A percentile compares a stretch with the other conserved stretches of the same genome.
These are phyloP conservation scores for Catostomus latipinnis DNA, from an alignment of 2,797 vertebrate genomes.

Conservation along the genomic window DNA sequence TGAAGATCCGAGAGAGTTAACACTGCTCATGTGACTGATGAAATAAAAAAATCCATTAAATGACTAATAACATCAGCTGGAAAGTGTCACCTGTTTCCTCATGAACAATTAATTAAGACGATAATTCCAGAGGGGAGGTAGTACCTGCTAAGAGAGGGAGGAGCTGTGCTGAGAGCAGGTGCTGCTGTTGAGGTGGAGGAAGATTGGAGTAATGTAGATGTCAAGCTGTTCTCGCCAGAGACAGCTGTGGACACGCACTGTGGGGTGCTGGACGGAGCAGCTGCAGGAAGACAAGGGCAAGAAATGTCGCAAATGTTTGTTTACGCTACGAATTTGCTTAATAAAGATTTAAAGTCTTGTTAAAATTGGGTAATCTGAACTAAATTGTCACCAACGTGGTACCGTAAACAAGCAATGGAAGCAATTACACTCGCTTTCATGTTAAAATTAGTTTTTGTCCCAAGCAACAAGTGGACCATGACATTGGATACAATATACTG, in stretches of 20 bases:
- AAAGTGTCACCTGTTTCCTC: background rate
- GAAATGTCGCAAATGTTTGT: too few species aligned
- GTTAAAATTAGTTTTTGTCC: background rate
- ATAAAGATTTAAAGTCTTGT: too few species aligned
- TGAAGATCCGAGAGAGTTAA: slow-evolving; percentile 80
- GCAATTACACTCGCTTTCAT: background rate
- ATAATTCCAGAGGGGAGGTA: background rate
- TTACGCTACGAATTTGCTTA: too few species aligned
- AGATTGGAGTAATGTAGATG: slow-evolving; percentile 74
- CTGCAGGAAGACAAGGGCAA: slow-evolving; percentile 71
- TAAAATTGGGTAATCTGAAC: too few species aligned
- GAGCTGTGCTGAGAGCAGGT: slow-evolving; percentile 80
- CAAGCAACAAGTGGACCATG: background rate
- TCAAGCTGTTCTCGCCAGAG: slow-evolving; percentile 78
- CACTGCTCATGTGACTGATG: slow-evolving; percentile 81
- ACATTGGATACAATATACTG: background rate
- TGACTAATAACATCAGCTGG: background rate
- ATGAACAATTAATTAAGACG: background rate
- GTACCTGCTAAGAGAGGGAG: slow-evolving; percentile 90
- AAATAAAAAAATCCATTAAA: background rate
- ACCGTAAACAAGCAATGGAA: too few species aligned
- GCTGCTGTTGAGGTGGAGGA: slow-evolving; percentile 77
- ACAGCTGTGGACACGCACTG: slow-evolving; percentile 85
- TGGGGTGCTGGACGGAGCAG: slow-evolving; percentile 75
- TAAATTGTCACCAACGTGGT: too few species aligned